Evolutionary conservation across 2,888 invertebrate species (phyloP).

Genomic region (Sussaba pulchella): DNA sequence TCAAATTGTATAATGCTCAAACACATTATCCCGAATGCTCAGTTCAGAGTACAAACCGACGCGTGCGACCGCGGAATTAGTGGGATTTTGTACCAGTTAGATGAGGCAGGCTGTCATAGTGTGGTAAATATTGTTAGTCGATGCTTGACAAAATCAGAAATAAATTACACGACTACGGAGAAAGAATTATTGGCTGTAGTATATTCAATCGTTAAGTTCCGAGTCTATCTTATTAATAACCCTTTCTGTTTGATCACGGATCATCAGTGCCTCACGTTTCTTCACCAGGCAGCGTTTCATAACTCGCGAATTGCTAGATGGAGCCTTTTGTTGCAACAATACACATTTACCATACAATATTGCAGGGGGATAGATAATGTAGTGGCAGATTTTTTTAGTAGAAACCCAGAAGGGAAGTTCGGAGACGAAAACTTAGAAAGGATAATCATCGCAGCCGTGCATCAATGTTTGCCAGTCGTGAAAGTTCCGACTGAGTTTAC

Average conservation of each 20-base stretch:
- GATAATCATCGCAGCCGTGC: slow-evolving; percentile 10
- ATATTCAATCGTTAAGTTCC: slow-evolving; percentile 39
- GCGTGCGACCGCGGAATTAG: slow-evolving; percentile 59
- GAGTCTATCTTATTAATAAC: slow-evolving; percentile 32
- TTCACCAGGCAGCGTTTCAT: background rate
- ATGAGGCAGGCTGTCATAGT: slow-evolving; percentile 29
- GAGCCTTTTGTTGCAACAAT: slow-evolving; percentile 31
- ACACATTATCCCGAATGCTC: slow-evolving; percentile 46
- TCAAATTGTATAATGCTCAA: slow-evolving; percentile 41
- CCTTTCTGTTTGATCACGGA: slow-evolving; percentile 19
- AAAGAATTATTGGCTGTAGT: slow-evolving; percentile 68
- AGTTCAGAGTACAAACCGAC: slow-evolving; percentile 67
- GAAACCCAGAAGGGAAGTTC: slow-evolving; percentile 66
- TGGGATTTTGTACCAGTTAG: slow-evolving; percentile 64
- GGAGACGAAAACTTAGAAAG: background rate
- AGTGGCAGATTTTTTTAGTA: slow-evolving; percentile 73
- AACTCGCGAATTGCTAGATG: slow-evolving; percentile 25
- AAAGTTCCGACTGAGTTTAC: no score
- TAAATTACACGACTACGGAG: slow-evolving; percentile 71
- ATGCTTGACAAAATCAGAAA: slow-evolving; percentile 65
- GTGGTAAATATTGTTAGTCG: slow-evolving; percentile 71
- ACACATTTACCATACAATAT: slow-evolving; percentile 55
- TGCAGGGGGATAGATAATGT: slow-evolving; percentile 71
- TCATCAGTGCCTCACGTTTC: slow-evolving; percentile 24
- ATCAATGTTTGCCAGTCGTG: slow-evolving; percentile 4